Evolutionary conservation across 2,888 invertebrate species (phyloP).

Genomic region (Dryobotodes eremita): DNA sequence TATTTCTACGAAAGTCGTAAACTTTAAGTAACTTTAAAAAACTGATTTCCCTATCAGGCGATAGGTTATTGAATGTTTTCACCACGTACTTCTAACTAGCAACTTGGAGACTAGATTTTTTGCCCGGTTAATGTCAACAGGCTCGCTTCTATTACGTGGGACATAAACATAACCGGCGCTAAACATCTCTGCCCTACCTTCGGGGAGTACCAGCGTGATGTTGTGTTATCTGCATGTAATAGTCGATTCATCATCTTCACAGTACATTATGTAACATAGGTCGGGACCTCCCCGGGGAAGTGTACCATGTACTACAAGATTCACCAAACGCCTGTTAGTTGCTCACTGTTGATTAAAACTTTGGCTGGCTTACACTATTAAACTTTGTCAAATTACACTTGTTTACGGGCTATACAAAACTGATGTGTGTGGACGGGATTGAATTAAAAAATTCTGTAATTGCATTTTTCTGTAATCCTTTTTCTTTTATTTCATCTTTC

Average conservation of each 20-base stretch:
- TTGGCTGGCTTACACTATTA: constrained; percentile 31
- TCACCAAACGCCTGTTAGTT: constrained; percentile 38
- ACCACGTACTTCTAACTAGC: not conserved
- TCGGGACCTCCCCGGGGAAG: constrained; percentile 33
- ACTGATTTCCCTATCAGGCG: no score
- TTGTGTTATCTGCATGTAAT: constrained; percentile 21
- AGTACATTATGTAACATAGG: constrained; percentile 26
- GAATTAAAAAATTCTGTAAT: not conserved
- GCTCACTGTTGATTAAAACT: constrained; percentile 58
- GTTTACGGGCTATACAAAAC: not conserved
- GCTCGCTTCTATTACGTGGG: no score
- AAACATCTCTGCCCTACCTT: not conserved
- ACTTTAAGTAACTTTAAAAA: not conserved
- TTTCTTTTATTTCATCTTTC: no score
- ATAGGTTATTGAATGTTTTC: not conserved
- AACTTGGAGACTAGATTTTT: not conserved
- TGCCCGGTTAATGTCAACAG: not conserved
- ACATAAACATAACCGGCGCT: not conserved
- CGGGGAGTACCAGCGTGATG: not conserved
- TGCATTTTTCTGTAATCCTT: no score
- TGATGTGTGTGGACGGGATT: not conserved
- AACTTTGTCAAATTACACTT: constrained; percentile 20
- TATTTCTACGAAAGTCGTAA: not conserved
- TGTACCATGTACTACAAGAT: constrained; percentile 55
- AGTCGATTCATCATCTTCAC: constrained; percentile 46